Evolutionary conservation across 2,888 invertebrate species (phyloP), one percentile per base, ranked within the genome.

Genomic region (Alitta virens): DNA sequence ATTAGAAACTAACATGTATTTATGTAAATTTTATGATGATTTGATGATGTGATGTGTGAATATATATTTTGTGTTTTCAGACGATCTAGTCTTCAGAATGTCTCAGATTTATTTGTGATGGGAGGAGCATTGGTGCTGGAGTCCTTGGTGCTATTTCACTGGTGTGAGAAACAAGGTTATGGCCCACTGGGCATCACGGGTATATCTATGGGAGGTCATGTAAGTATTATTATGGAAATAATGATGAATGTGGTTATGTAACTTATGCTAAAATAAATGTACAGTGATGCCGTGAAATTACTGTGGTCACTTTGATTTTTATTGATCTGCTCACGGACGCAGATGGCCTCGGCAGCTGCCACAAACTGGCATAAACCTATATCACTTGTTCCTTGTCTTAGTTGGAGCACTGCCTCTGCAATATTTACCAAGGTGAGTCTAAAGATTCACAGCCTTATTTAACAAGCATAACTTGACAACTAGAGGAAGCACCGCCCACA

Each of bases 281-380:
- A 33, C 5, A 7, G 33, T 33, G 33, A n/a, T n/a, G n/a, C n/a
- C 33, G 33, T 7, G 5, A 33, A 7, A 33, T 33, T 33, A 7
- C 7, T 5, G 12, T 33, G 33, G 12, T 33, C 12, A 33, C 5
- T 33, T 33, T n/a, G n/a, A 33, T 7, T 33, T 33, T 33, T 33
- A 33, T 7, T 33, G 33, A 33, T 7, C 33, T 33, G 33, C 33
- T 12, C 33, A 33, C 33, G 40, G 51, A 64, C 70, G 62, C 83
- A 96, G 94, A 98, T 97, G 96, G 97, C 98, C 68, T 94, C 95
- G 5, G 85, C 98, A 71, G 95, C 96, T 68, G 97, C 95, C n/a
- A 91, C 94, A 12, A 95, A 91, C 83, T 96, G 95, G 92, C 92
- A 92, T 21, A 91, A 94, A 78, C 97, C 97, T 7, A 83, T 97